These are phyloP conservation scores for Solenopsis fugax DNA, from an alignment of 1,140 invertebrate genomes.

Conservation along the genomic window DNA sequence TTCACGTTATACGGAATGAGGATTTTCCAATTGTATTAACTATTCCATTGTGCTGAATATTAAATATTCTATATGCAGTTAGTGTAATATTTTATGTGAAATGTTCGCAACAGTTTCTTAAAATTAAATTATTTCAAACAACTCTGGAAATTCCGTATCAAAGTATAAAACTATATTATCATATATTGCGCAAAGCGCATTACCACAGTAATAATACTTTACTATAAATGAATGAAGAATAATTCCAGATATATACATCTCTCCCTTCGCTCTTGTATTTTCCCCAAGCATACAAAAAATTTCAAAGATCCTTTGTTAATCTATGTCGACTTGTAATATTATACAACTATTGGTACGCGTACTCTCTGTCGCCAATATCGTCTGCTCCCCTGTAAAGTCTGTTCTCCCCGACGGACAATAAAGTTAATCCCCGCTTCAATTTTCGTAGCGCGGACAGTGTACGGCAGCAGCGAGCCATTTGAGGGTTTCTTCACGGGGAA, in stretches of 20 bases:
- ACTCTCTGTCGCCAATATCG: constrained; percentile 50
- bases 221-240: constrained; percentile 12
- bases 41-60: neutral
- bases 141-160: neutral
- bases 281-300: neutral
- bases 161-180: neutral
- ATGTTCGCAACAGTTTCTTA: neutral
- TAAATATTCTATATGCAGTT: neutral
- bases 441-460: constrained; percentile 48
- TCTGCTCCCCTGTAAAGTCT: neutral
- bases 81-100: constrained; percentile 10
- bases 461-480: neutral
- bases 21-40: constrained; percentile 10
- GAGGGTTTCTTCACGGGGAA: constrained; percentile 28
- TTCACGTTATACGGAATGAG: neutral
- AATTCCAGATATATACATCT: neutral
- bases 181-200: neutral
- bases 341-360: constrained; percentile 15
- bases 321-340: neutral
- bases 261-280: neutral
- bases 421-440: constrained; percentile 73
- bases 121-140: constrained; percentile 29
- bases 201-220: neutral
- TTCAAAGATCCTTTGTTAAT: constrained; percentile 23
- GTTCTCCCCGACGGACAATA: constrained; percentile 46